Conservation (phyloP, 2,797 vertebrate species). For the Sebastes reedi region DNA sequence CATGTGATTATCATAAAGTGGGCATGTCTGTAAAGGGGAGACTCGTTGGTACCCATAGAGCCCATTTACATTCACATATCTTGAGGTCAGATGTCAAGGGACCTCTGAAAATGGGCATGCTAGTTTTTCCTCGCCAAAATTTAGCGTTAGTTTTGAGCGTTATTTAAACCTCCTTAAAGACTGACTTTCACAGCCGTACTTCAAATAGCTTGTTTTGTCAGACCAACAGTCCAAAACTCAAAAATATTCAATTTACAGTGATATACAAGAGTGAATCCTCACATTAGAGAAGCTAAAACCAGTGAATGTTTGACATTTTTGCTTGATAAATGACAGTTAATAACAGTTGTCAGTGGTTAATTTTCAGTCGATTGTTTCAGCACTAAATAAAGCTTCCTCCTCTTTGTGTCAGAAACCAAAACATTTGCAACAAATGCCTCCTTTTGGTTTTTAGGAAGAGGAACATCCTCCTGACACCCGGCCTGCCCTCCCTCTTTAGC, state of each 20-base stretch:
- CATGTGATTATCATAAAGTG: too few relatives aligned
- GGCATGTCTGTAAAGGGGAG: too few relatives aligned
- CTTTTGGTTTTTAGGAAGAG: conserved; percentile 36
- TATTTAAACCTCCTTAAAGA: too few relatives aligned
- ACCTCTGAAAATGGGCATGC: too few relatives aligned
- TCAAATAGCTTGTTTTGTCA: not conserved
- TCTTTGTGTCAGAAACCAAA: not conserved
- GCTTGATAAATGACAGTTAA: not conserved
- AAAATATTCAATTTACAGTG: not conserved
- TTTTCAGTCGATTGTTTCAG: not conserved
- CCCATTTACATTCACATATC: too few relatives aligned
- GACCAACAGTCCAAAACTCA: not conserved
- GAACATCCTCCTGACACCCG: conserved; percentile 42
- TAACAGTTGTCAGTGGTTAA: not conserved
- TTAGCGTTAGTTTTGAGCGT: too few relatives aligned
- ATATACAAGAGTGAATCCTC: not conserved
- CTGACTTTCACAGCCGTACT: not conserved
- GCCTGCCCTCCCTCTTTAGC: conserved; percentile 55
- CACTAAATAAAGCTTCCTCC: not conserved
- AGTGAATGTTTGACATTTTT: not conserved
- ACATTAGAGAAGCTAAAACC: not conserved
- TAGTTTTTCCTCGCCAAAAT: too few relatives aligned
- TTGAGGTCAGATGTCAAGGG: too few relatives aligned
- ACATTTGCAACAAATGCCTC: not conserved
- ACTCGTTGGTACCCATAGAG: too few relatives aligned